Evolutionary conservation across 1,140 invertebrate genomes (phyloP).

Genomic region (Megalonaias nervosa): DNA sequence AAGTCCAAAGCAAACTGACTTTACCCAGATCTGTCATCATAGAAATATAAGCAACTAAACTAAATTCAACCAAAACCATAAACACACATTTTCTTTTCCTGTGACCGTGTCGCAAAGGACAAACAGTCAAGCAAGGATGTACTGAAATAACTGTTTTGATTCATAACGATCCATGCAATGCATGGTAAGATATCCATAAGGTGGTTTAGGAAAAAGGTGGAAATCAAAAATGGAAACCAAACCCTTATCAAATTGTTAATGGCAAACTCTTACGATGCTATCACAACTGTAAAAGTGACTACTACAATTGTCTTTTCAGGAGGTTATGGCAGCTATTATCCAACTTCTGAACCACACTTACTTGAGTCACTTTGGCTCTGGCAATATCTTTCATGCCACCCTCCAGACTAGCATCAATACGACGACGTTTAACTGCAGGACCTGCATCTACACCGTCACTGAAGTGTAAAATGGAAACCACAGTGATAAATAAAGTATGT

Average conservation of each 20-base stretch:
- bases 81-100: no score
- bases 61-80: no score
- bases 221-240: not conserved
- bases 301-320: not conserved
- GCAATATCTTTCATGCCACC: conserved; percentile 60
- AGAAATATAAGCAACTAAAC: no score
- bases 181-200: no score
- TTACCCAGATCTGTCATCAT: no score
- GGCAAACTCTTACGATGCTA: not conserved
- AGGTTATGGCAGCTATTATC: not conserved
- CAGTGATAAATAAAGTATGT: not conserved
- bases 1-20: no score
- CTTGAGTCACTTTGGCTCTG: conserved; percentile 63
- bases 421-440: conserved; percentile 43
- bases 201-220: not conserved
- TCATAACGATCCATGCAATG: no score
- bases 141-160: no score
- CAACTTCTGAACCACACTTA: conserved; percentile 13
- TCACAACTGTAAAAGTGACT: not conserved
- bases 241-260: not conserved
- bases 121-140: no score
- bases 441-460: conserved; percentile 24
- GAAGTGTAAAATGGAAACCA: conserved; percentile 4
- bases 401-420: conserved; percentile 56
- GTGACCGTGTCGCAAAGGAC: no score